Conservation (phyloP, 2,113 vertebrate species). For the Podilymbus podiceps region DNA sequence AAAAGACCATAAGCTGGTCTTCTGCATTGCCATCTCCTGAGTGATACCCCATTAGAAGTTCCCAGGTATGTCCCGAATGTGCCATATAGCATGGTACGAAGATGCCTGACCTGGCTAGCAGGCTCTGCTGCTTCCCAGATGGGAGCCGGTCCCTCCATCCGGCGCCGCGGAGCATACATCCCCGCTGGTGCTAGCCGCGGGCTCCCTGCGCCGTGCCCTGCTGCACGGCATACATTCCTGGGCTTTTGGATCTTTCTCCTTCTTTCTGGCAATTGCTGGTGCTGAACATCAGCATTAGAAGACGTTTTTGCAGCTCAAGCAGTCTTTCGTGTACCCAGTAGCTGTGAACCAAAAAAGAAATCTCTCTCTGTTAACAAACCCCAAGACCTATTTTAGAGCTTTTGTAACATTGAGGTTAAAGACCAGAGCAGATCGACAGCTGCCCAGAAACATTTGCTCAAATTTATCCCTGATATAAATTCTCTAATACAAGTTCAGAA, state of each 20-base stretch:
- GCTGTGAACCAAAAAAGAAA: background rate
- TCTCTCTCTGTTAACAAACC: background rate
- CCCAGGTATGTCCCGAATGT: background rate
- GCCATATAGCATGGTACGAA: rapidly evolving
- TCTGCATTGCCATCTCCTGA: background rate
- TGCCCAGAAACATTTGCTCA: background rate
- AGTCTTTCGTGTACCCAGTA: background rate
- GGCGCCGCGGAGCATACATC: background rate
- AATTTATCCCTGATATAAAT: background rate
- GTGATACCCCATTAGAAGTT: rapidly evolving
- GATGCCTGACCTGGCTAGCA: background rate
- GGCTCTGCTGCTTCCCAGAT: background rate
- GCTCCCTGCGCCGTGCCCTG: background rate
- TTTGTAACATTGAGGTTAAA: background rate
- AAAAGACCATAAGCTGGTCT: background rate
- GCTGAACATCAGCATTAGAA: background rate
- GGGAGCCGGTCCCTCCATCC: background rate
- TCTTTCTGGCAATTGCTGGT: background rate
- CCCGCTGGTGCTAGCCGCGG: background rate
- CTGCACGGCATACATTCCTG: background rate
- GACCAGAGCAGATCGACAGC: background rate
- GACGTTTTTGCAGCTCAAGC: background rate
- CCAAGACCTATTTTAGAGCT: background rate
- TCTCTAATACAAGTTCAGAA: background rate
- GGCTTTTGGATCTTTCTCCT: background rate